Evolutionary conservation across 2,113 vertebrate species (phyloP).

Genomic region (Leiothrix lutea): DNA sequence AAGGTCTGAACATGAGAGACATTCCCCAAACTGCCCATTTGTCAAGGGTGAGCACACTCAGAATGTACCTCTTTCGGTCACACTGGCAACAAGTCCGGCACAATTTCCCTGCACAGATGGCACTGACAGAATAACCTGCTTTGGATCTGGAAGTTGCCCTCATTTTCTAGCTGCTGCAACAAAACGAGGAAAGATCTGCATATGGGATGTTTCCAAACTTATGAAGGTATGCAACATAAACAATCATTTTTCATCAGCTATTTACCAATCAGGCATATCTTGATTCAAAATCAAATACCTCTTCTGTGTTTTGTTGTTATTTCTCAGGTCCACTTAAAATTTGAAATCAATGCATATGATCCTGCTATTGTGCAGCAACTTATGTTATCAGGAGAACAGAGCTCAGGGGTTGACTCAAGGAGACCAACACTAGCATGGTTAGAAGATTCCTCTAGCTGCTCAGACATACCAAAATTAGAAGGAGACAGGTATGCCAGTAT

Average conservation of each 20-base stretch:
- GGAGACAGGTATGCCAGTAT: constrained; percentile 88
- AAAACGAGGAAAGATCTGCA: constrained; percentile 95
- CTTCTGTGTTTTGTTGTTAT: constrained; percentile 20
- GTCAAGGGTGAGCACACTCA: constrained; percentile 99
- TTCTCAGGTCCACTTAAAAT: constrained; percentile 94
- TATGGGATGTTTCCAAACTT: constrained; percentile 99
- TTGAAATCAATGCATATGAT: constrained; percentile 97
- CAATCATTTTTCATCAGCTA: not conserved
- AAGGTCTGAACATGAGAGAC: constrained; percentile 98
- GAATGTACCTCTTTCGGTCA: constrained; percentile 97
- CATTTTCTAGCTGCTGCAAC: constrained; percentile 96
- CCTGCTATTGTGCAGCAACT: constrained; percentile 92
- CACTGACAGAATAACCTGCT: constrained; percentile 94
- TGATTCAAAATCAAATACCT: not conserved
- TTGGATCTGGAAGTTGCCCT: constrained; percentile 96
- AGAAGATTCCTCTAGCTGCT: constrained; percentile 94
- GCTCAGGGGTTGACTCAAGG: constrained; percentile 85
- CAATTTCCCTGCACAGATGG: constrained; percentile 92
- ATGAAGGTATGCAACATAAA: constrained; percentile 86
- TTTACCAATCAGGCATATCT: not conserved
- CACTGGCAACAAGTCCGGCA: constrained; percentile 94
- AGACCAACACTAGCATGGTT: constrained; percentile 94
- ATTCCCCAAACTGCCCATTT: constrained; percentile 98
- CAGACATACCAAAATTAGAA: constrained; percentile 97
- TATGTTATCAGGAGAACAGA: constrained; percentile 87